Conservation (phyloP, 2,113 vertebrate species). For the Planiliza haematocheilus region DNA sequence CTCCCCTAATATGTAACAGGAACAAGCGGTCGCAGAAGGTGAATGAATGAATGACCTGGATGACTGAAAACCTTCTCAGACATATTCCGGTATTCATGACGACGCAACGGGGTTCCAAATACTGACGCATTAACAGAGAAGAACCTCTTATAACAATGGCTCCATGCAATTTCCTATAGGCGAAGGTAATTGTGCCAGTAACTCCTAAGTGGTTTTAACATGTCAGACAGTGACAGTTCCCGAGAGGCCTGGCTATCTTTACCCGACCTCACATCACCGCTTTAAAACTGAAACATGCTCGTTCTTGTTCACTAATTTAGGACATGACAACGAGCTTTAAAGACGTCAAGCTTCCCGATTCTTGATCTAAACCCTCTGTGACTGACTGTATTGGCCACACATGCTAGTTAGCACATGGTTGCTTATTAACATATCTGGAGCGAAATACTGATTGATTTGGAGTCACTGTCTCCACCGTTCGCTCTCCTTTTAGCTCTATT, state of each 20-base stretch:
- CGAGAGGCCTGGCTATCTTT: slow-evolving; percentile 12
- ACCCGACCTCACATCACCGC: not conserved
- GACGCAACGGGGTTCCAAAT: not conserved
- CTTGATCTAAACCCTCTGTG: too few species aligned
- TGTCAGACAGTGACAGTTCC: not conserved
- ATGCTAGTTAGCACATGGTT: too few species aligned
- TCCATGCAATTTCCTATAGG: slow-evolving; percentile 1
- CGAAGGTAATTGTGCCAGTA: not conserved
- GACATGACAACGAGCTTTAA: too few species aligned
- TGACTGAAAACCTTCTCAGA: too few species aligned
- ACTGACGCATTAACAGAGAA: not conserved
- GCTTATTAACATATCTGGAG: too few species aligned
- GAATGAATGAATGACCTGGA: too few species aligned
- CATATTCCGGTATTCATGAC: too few species aligned
- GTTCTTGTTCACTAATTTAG: not conserved
- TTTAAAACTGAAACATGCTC: slow-evolving; percentile 21
- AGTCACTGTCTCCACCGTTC: not conserved
- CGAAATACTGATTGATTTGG: too few species aligned
- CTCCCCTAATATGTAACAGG: too few species aligned
- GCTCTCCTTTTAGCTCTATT: not conserved
- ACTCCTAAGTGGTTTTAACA: slow-evolving; percentile 15
- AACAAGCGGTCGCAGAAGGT: too few species aligned
- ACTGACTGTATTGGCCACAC: too few species aligned
- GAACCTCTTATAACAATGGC: not conserved
- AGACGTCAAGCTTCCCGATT: too few species aligned